Evolutionary conservation across 2,888 invertebrate genomes (phyloP).

Genomic region (Nomada goodeniana): DNA sequence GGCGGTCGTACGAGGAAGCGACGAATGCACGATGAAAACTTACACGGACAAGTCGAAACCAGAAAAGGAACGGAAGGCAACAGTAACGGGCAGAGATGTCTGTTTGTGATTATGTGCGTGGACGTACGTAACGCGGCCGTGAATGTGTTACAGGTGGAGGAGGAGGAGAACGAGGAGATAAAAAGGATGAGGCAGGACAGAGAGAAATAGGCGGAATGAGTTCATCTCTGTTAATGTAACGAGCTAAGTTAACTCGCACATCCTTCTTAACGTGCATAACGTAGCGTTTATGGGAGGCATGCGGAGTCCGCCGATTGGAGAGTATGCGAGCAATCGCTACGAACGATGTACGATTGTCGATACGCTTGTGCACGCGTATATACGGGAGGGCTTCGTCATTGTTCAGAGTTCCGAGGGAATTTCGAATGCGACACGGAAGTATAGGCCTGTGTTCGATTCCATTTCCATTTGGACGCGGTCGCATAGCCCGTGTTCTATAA

Average conservation of each 20-base stretch:
- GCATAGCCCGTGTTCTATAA: too few relatives aligned
- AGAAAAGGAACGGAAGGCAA: not conserved
- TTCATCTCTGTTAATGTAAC: conserved; percentile 83
- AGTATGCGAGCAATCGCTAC: conserved; percentile 59
- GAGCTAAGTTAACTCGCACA: conserved; percentile 83
- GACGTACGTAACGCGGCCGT: not conserved
- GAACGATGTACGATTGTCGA: conserved; percentile 46
- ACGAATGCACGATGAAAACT: conserved; percentile 37
- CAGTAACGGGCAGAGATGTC: not conserved
- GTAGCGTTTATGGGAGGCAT: conserved; percentile 71
- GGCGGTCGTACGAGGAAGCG: conserved; percentile 45
- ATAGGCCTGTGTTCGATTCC: too few relatives aligned
- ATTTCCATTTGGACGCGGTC: too few relatives aligned
- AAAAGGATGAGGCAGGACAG: conserved; percentile 44
- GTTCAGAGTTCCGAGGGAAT: conserved; percentile 15
- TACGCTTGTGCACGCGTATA: conserved; percentile 15
- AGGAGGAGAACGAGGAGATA: conserved; percentile 24
- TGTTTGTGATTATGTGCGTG: not conserved
- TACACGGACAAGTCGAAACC: conserved; percentile 14
- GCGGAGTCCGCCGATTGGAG: conserved; percentile 43
- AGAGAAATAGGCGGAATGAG: conserved; percentile 79
- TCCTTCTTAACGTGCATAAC: conserved; percentile 82
- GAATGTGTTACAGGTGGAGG: conserved; percentile 17
- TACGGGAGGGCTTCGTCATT: conserved; percentile 18
- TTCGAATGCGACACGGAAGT: conserved; percentile 30